Evolutionary conservation across 2,113 vertebrate species (phyloP).

Genomic region (Axis porcinus): DNA sequence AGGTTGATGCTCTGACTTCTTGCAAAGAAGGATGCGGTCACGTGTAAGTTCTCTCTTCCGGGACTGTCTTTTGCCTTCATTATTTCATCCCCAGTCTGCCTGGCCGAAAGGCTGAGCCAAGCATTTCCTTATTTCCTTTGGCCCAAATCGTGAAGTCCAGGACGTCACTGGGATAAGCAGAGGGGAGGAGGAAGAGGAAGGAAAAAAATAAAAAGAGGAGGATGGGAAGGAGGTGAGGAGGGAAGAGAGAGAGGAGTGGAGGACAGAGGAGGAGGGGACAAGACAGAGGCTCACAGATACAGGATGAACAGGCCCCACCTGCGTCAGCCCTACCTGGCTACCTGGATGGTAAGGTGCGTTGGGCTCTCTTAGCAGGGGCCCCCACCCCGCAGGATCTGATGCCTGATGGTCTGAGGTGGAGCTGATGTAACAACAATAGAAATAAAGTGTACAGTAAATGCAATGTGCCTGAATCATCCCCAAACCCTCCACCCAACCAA

Average conservation of each 20-base stretch:
- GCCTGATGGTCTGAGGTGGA: not conserved
- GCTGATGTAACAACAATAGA: not conserved
- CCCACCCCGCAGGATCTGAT: not conserved
- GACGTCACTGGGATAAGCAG: not conserved
- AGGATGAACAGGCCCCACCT: not conserved
- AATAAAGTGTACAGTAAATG: not conserved
- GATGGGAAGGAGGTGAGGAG: not conserved
- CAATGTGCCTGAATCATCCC: not conserved
- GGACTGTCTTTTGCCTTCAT: not conserved
- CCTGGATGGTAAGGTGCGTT: not conserved
- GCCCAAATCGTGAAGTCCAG: not conserved
- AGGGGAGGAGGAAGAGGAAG: not conserved
- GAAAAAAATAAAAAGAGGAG: not conserved
- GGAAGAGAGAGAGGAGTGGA: too few relatives aligned
- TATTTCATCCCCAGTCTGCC: not conserved
- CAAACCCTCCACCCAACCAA: not conserved
- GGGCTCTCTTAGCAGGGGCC: not conserved
- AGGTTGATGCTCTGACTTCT: not conserved
- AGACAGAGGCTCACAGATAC: not conserved
- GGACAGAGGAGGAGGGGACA: not conserved
- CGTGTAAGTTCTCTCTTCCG: not conserved
- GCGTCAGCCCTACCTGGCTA: not conserved
- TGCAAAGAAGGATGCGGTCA: not conserved
- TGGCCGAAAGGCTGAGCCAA: not conserved
- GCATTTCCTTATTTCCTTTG: not conserved